Base-by-base conservation (phyloP, 2,113 vertebrate species). In the Leptobrachium leishanense region DNA sequence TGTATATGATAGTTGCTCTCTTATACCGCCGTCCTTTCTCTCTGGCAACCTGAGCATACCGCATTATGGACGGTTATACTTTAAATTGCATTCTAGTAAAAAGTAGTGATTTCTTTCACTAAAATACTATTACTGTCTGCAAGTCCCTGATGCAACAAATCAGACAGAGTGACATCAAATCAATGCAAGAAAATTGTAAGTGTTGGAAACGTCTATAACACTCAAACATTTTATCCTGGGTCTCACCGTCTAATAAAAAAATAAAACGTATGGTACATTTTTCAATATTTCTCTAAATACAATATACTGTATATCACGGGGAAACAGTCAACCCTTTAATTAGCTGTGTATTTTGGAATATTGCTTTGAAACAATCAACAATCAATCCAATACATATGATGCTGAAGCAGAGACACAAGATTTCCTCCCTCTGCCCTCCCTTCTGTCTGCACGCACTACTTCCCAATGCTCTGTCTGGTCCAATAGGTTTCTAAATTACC, bases 401-500 rank as follows among this genome's bases (percentile, higher is more conserved):
- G 44, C 41, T 68, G 62, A 41, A 63, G 62, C 6, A 39, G 20
- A 42, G 6, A 12, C 42, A 55, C 68, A 72, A 55, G 12, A 77
- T 73, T 46, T 53, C 64, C 65, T 65, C 72, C 68, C 63, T 67
- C 41, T 74, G 78, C 78, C 72, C 78, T 74, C 72, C 77, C 69
- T 6, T 53, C 43, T 79, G 69, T 0, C 20, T 62, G 70, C 50
- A 43, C 82, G 68, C 82, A 78, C 65, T 0, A 1, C 13, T 80
- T 77, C 85, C 84, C 79, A 9, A 73, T 6, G 2, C 75, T 89
- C 82, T 82, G n/a, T 57, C 72, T 80, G 85, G 83, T 85, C 86
- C 85, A 77, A 64, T 63, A 82, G 31, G 2, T 86, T 88, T 85
- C 83, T 84, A 87, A 89, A 90, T 90, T 42, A 82, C 84, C 83